Evolutionary conservation across 2,113 vertebrate genomes (phyloP), one percentile per base, ranked within the genome.

Genomic region (Diadophis punctatus): DNA sequence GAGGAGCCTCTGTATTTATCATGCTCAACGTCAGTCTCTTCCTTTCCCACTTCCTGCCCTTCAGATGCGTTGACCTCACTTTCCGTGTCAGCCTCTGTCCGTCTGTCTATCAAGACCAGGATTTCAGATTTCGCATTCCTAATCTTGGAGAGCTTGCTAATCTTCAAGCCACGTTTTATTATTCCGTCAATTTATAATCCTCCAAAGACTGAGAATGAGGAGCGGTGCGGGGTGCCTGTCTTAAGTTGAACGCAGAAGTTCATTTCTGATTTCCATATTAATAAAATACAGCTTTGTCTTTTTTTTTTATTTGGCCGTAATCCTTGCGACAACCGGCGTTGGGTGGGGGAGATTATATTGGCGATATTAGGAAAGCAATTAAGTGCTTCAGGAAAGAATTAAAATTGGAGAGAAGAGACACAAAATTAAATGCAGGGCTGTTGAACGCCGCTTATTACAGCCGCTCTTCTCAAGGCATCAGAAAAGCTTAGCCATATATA

Each of bases 221-320:
- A 94, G 90, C 3, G 49, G 93, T 88, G 93, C 91, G 93, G 90
- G 95, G 96, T 1, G 7, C 91, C 95, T 87, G 88, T 87, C 90
- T 88, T 68, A 56, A 68, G 95, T 97, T 96, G 94, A 95, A 96
- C 90, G 90, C 14, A 1, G 55, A 97, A 97, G 92, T 95, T 85
- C 91, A 96, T 97, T 96, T 97, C 95, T 96, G 95, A 96, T 97
- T 97, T 97, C 95, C 96, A 96, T 97, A 96, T 96, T 97, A 97
- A 97, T 97, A 96, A 97, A 96, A 97, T 95, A 91, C 94, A 96
- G 95, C 93, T 96, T 97, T 96, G 94, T 93, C 95, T 97, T 91
- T 89, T 96, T 90, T 2, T 94, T n/a, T n/a, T n/a, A 23, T 18
- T 87, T 91, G 94, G 90, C 94, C 93, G 91, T 97, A 97, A 97